Base-by-base conservation (phyloP, 2,797 vertebrate genomes). In the Phalloptychus januarius region DNA sequence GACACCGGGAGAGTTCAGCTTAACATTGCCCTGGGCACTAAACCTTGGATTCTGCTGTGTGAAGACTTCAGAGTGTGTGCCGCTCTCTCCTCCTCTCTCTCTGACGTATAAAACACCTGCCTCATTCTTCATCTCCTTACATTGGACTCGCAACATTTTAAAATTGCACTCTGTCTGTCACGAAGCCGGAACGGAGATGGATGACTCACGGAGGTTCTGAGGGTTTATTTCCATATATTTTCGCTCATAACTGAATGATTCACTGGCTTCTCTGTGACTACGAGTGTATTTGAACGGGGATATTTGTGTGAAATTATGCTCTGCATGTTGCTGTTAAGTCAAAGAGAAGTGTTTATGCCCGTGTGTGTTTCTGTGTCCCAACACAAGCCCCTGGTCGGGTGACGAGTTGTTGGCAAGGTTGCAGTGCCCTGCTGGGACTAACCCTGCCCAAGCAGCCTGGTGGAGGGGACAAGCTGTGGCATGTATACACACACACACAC, bases 341-440 rank as follows among this genome's bases (percentile, higher is more conserved):
- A 87, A 83, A 72, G 16, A 80, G 79, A 85, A 46, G 76, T 80
- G 81, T 84, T 75, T 83, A 72, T 76, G 81, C 61, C 73, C 79
- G 76, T 80, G 63, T 73, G 79, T 72, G 63, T 82, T 65, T 70
- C 42, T 79, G 86, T 85, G 80, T 88, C 77, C 77, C 79, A 67
- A 85, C 88, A 90, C 86, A 87, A 85, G 88, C 31, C 82, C 78
- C 28, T 86, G 87, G 81, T 82, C 79, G 85, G 89, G 90, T 91
- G 83, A 85, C 88, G 78, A 87, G 89, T 85, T 93, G 92, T 94
- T 95, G 92, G 92, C 94, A 94, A 89, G 86, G 86, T 90, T 93
- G 85, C 89, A 92, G 91, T 93, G 92, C 92, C 93, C 93, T 95
- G 92, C 94, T 95, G 93, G 92, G 94, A 94, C 91, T 90, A 94